Percentiles rank a stretch among this genome's conserved stretches.
phyloP scores from a whole-genome alignment of 2,888 invertebrate genomes.

The Agriopis marginaria region DNA sequence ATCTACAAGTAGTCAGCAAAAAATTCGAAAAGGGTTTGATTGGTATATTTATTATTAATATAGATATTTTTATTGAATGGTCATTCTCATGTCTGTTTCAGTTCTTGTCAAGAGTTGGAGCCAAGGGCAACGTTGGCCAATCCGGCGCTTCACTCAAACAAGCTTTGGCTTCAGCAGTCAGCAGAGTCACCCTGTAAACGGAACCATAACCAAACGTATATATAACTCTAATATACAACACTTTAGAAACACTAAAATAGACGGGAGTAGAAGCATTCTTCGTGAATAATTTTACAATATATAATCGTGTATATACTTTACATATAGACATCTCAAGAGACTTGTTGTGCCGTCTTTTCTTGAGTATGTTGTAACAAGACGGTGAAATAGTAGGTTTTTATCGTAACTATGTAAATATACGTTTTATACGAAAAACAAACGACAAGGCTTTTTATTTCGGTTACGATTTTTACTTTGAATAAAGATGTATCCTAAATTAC shows the following conservation, averaged over 20 bases:
- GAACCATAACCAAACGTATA: not conserved
- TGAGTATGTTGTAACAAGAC: conserved; percentile 20
- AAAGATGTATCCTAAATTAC: conserved; percentile 72
- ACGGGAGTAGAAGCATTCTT: conserved; percentile 13
- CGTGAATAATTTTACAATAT: conserved; percentile 35
- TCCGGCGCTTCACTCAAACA: conserved; percentile 53
- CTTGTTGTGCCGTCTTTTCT: conserved; percentile 35
- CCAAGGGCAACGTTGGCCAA: conserved; percentile 51
- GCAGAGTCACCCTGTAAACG: conserved; percentile 40
- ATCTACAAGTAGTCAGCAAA: no score
- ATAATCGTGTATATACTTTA: conserved; percentile 11
- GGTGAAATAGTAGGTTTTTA: conserved; percentile 47
- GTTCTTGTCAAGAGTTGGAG: conserved; percentile 57
- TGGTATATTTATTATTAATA: no score
- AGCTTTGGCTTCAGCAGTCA: conserved; percentile 50
- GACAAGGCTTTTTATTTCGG: conserved; percentile 72
- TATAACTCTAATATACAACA: conserved; percentile 8
- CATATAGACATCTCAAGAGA: not conserved
- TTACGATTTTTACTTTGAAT: conserved; percentile 55
- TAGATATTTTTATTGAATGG: no score
- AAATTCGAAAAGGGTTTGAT: no score
- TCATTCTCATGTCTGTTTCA: conserved; percentile 47
- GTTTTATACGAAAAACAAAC: conserved; percentile 61
- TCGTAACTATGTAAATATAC: conserved; percentile 71
- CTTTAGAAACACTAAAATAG: conserved; percentile 13